phyloP scores from a whole-genome alignment of 2,113 vertebrate genomes.

The Callospermophilus lateralis region DNA sequence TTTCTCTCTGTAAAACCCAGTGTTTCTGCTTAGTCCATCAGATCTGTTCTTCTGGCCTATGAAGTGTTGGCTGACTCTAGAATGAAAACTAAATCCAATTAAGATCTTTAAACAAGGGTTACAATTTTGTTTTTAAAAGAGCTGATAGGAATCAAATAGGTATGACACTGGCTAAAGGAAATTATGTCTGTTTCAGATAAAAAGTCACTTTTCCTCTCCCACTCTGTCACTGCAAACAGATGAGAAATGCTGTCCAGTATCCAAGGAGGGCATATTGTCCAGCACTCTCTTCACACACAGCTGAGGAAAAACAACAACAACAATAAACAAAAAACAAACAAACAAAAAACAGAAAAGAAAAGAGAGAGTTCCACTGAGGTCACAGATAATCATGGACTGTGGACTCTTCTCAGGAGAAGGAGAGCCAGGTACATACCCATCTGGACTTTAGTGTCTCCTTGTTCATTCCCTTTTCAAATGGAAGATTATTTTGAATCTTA shows the following conservation, averaged over 20 bases:
- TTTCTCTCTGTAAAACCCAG: background rate
- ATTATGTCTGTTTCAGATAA: background rate
- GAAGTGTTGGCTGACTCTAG: background rate
- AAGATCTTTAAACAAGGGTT: background rate
- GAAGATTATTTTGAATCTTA: background rate
- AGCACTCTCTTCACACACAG: background rate
- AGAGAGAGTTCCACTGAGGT: background rate
- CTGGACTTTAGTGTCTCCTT: too few species aligned
- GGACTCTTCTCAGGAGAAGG: background rate
- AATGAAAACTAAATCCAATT: background rate
- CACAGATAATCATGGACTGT: background rate
- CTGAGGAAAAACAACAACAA: background rate
- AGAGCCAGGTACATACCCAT: background rate
- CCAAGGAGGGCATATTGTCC: background rate
- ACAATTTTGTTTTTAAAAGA: background rate
- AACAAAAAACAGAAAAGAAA: too few species aligned
- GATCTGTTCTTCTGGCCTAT: background rate
- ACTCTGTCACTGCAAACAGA: conserved; percentile 4
- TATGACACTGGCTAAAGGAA: background rate
- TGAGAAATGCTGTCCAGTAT: background rate
- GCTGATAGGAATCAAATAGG: background rate
- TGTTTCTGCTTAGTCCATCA: background rate
- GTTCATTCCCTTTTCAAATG: background rate
- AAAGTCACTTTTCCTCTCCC: background rate
- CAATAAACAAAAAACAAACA: background rate